Evolutionary conservation across 2,113 vertebrate species (phyloP).

Genomic region (Progne subis): DNA sequence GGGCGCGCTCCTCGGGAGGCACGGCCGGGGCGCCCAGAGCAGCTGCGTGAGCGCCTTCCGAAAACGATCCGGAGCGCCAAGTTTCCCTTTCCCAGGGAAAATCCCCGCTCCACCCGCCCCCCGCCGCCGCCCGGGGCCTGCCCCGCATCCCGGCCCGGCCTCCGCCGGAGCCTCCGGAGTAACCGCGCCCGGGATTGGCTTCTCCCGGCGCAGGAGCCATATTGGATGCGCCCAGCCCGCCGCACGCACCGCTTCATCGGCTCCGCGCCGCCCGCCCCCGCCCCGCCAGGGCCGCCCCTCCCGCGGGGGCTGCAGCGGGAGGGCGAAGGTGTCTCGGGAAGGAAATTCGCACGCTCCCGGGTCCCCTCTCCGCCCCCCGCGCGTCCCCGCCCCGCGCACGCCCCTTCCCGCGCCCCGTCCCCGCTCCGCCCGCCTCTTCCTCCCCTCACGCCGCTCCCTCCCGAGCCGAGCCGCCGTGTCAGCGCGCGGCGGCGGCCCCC

Average conservation of each 20-base stretch:
- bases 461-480: neutral
- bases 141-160: conserved; percentile 12
- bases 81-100: neutral
- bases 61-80: neutral
- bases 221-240: neutral
- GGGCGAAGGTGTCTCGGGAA: neutral
- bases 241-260: neutral
- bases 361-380: neutral
- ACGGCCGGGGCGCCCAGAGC: neutral
- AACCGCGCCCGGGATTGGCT: conserved; percentile 36
- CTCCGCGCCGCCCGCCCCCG: neutral
- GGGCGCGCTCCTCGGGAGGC: neutral
- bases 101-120: neutral
- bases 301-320: neutral
- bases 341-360: neutral
- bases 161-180: neutral
- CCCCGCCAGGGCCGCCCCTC: neutral
- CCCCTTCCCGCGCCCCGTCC: neutral
- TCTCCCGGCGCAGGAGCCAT: conserved; percentile 27
- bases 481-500: neutral
- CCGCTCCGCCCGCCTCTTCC: neutral
- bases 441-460: neutral
- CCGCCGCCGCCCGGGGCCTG: neutral
- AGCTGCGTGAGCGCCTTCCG: neutral
- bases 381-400: neutral